These are phyloP conservation scores for Drosophila meridionalis DNA, from an alignment of 2,888 invertebrate genomes.

Conservation along the genomic window DNA sequence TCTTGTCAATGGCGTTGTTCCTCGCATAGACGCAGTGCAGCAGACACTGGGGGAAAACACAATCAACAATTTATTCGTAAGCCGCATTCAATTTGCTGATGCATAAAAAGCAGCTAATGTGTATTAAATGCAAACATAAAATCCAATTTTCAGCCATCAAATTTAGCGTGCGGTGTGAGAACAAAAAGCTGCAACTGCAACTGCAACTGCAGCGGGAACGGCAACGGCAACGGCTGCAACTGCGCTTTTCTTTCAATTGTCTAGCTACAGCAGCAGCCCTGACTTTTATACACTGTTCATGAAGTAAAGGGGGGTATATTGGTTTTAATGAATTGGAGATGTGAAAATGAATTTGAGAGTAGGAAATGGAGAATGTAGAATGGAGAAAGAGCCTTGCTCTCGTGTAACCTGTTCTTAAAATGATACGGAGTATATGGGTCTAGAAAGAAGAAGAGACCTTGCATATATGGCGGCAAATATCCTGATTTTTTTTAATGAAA, in stretches of 20 bases:
- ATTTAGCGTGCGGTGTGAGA: constrained; percentile 68
- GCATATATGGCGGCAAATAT: too few species aligned
- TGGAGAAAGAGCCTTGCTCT: too few species aligned
- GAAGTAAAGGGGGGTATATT: neutral
- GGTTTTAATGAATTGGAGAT: neutral
- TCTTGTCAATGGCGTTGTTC: constrained; percentile 91
- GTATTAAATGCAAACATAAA: constrained; percentile 75
- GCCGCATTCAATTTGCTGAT: constrained; percentile 80
- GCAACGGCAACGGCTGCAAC: constrained; percentile 7
- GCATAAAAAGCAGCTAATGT: constrained; percentile 81
- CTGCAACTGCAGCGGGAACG: constrained; percentile 20
- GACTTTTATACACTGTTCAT: constrained; percentile 59
- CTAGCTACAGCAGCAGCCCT: constrained; percentile 65
- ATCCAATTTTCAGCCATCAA: constrained; percentile 73
- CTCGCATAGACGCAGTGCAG: constrained; percentile 92
- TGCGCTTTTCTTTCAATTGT: constrained; percentile 81
- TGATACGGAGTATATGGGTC: neutral
- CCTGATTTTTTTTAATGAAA: too few species aligned
- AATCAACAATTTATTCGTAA: constrained; percentile 28
- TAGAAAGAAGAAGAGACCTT: too few species aligned
- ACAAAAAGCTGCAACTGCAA: constrained; percentile 49
- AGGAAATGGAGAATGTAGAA: too few species aligned
- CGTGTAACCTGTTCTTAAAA: neutral
- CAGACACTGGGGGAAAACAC: constrained; percentile 87
- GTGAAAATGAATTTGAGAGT: neutral